A percentile compares a stretch with the other conserved stretches of the same genome.
These are phyloP conservation scores for Sorex maritimensis DNA, from an alignment of 2,797 vertebrate genomes.

Conservation along the genomic window DNA sequence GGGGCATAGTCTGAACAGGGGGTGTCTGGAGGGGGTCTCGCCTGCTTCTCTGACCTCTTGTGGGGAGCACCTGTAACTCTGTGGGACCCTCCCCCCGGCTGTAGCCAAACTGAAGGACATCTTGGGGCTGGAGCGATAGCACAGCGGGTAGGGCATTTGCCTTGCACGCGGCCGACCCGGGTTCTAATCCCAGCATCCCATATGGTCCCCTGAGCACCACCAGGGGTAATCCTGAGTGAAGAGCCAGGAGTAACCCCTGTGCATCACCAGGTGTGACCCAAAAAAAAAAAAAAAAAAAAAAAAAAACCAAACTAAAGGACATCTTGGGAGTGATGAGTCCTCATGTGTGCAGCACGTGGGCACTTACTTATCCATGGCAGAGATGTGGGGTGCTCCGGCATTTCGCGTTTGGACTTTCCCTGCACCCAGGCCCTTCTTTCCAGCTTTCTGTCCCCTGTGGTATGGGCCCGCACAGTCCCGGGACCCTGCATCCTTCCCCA, in stretches of 20 bases:
- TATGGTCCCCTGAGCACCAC: too few species aligned
- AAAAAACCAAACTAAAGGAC: not conserved
- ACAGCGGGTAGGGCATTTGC: too few species aligned
- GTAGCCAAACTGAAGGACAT: not conserved
- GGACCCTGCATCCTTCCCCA: not conserved
- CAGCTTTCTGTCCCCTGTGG: not conserved
- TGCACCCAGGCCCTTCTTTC: not conserved
- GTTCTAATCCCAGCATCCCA: too few species aligned
- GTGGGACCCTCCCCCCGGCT: not conserved
- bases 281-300: too few species aligned
- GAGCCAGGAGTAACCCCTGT: too few species aligned
- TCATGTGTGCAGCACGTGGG: not conserved
- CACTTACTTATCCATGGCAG: not conserved
- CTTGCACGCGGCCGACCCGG: too few species aligned
- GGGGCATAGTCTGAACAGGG: slow-evolving; percentile 36
- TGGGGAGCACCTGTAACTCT: not conserved
- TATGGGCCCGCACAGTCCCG: not conserved
- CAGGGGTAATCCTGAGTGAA: too few species aligned
- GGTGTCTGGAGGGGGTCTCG: not conserved
- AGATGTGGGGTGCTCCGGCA: not conserved
- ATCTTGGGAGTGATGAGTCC: not conserved
- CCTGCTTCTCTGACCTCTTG: not conserved
- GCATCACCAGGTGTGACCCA: too few species aligned
- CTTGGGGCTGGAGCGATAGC: not conserved
- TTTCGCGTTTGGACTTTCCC: not conserved